Base-by-base conservation (phyloP, 2,888 invertebrate species). In the Hydriomena furcata region DNA sequence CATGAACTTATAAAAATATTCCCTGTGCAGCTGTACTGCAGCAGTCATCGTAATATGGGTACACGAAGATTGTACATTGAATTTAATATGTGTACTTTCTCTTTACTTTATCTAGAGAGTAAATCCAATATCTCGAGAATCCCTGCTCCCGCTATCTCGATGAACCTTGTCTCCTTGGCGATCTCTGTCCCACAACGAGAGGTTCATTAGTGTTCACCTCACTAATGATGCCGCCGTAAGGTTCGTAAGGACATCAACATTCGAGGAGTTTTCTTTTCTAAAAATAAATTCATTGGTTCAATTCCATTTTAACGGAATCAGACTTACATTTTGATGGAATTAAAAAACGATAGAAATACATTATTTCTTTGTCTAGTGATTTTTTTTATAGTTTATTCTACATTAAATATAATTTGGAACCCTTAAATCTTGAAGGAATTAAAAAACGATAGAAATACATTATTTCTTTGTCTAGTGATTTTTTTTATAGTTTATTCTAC, bases 171-270 rank as follows among this genome's bases (percentile, higher is more conserved):
- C 73, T 71, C 65, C 61, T 61, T 62, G 66, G 66, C 65, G 70
- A 82, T 82, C 75, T 72, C 58, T 64, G 66, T 62, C 60, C 68
- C 60, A 41, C 60, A 45, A 80, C 76, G 79, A 81, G 82, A 65
- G 79, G 76, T 81, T 87, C 84, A 82, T 89, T 87, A 87, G 84
- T 75, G 81, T 75, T 76, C 73, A 74, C 72, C 76, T 73, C 76
- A 71, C 79, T 87, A 84, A 87, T 86, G 86, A 87, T 81, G 72
- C 65, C 65, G 65, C 54, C 63, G 60, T 59, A 60, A 63, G 52
- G 53, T 52, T 60, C 58, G 52, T 60, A 59, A 70, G 61, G 60
- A 63, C 54, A 61, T 56, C 61, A 58, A 55, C 54, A 58, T 61
- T 67, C 62, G 56, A 66, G 54, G 60, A 64, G 53, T 59, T 42